Percentiles rank a stretch among this genome's conserved stretches.
These are phyloP conservation scores for Alligator sinensis DNA, from an alignment of 2,113 vertebrate species.

Conservation along the genomic window DNA sequence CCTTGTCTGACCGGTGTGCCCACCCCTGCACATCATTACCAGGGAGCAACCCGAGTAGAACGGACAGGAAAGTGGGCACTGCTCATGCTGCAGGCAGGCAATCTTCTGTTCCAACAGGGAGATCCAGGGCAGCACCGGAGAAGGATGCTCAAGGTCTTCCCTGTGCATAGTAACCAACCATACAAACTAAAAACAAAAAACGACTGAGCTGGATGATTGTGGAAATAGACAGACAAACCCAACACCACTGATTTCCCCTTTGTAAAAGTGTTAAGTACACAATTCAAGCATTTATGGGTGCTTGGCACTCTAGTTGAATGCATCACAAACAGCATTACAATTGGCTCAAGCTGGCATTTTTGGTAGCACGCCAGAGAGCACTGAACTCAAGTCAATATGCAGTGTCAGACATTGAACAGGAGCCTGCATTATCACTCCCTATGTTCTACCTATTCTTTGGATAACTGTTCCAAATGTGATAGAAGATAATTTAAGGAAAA, in stretches of 20 bases:
- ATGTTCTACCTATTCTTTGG: background rate
- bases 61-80: background rate
- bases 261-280: background rate
- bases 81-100: background rate
- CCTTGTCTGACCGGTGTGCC: background rate
- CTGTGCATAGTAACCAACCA: background rate
- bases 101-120: background rate
- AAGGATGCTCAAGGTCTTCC: background rate
- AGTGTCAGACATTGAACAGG: background rate
- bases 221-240: background rate
- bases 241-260: background rate
- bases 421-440: background rate
- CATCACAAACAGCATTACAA: background rate
- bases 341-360: background rate
- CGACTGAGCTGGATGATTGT: too few species aligned
- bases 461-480: background rate
- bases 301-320: background rate
- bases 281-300: background rate
- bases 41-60: background rate
- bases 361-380: background rate
- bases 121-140: background rate
- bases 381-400: background rate
- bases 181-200: background rate
- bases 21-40: background rate
- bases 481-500: background rate